phyloP scores from a whole-genome alignment of 2,797 vertebrate species.

The Chromis chromis region DNA sequence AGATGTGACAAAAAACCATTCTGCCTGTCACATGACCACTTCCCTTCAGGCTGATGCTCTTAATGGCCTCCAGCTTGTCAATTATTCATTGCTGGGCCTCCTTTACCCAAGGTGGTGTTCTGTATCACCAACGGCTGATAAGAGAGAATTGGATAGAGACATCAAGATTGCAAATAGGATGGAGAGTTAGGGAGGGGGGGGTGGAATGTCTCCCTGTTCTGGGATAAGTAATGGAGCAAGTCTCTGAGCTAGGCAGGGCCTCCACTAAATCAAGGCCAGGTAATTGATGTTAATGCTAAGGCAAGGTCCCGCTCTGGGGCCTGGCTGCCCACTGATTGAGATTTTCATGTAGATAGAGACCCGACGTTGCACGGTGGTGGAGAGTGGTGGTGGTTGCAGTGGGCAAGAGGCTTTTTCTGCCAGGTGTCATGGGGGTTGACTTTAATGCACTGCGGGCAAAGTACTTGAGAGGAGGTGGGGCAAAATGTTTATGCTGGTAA shows the following conservation, averaged over 20 bases:
- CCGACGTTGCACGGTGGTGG: conserved; percentile 22
- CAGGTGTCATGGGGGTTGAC: conserved; percentile 74
- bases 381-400: conserved; percentile 41
- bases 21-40: conserved; percentile 64
- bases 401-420: conserved; percentile 57
- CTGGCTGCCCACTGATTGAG: conserved; percentile 49
- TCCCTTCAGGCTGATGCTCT: conserved; percentile 66
- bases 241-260: conserved; percentile 49
- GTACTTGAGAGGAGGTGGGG: conserved; percentile 60
- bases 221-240: conserved; percentile 72
- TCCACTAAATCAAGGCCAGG: conserved; percentile 74
- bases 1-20: conserved; percentile 56
- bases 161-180: conserved; percentile 47
- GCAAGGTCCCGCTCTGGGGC: conserved; percentile 49
- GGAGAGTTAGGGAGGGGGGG: conserved; percentile 32
- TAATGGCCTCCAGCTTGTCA: conserved; percentile 81
- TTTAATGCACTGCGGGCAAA: conserved; percentile 74
- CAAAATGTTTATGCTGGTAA: conserved; percentile 63
- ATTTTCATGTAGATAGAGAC: conserved; percentile 67
- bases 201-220: conserved; percentile 38
- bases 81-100: conserved; percentile 82
- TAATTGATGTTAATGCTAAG: conserved; percentile 82
- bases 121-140: conserved; percentile 66
- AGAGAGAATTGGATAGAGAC: conserved; percentile 49
- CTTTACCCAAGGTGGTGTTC: conserved; percentile 73